Percentiles rank a stretch among this genome's conserved stretches.
Conservation (phyloP, 2,888 invertebrate species). For the Silvanus unidentatus region DNA sequence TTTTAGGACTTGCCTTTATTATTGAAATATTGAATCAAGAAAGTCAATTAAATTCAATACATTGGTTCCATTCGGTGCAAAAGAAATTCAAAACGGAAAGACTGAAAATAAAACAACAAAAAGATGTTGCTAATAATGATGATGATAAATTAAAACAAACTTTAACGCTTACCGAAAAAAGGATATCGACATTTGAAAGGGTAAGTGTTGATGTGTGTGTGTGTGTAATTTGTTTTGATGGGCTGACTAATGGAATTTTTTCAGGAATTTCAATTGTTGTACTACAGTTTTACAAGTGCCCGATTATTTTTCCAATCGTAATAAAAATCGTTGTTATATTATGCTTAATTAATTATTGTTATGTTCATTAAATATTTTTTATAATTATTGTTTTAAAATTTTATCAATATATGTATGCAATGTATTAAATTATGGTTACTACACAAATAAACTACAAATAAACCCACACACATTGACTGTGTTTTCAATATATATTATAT, state of each 20-base stretch:
- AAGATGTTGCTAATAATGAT: conserved; percentile 50
- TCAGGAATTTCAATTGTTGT: conserved; percentile 84
- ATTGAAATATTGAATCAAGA: conserved; percentile 83
- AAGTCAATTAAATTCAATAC: conserved; percentile 79
- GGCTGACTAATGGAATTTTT: too few species aligned
- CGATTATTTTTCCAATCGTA: conserved; percentile 75
- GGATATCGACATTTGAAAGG: conserved; percentile 66
- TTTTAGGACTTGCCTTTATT: conserved; percentile 75
- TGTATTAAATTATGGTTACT: too few species aligned
- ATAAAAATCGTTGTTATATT: too few species aligned
- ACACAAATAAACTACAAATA: too few species aligned
- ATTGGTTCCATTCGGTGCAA: conserved; percentile 89
- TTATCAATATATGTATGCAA: too few species aligned
- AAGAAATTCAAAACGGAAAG: conserved; percentile 65
- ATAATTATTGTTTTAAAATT: too few species aligned
- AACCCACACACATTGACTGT: too few species aligned
- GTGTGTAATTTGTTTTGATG: background rate
- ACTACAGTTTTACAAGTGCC: conserved; percentile 89
- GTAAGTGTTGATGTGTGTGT: conserved; percentile 33
- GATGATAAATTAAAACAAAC: conserved; percentile 91
- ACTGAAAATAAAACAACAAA: conserved; percentile 51
- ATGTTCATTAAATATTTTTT: too few species aligned
- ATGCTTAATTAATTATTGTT: too few species aligned
- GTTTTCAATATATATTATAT: too few species aligned
- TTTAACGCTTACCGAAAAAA: conserved; percentile 78